Evolutionary conservation across 2,113 vertebrate species (phyloP), one percentile per base, ranked within the genome.

Genomic region (Paracanthobrama guichenoti): DNA sequence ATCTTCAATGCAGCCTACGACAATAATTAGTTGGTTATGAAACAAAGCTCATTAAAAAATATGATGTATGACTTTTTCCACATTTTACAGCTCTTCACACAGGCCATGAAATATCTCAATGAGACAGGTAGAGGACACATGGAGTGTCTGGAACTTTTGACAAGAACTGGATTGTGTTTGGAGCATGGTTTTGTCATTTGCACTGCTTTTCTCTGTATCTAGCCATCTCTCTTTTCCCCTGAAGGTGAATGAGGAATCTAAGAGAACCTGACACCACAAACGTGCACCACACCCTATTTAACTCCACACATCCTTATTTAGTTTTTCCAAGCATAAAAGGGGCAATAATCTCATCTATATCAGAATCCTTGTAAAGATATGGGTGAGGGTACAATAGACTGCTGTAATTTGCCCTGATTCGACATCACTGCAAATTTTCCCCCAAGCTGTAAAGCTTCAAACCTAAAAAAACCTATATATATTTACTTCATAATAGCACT

Each of bases 261-360:
- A 55, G 79, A 48, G 75, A 85, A 79, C 64, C 53, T 79, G 77
- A 87, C 28, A 83, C 48, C 76, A 50, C 60, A 48, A 46, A 74
- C 20, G 7, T 46, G 35, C 13, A 59, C 82, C 83, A 87, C 86
- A 83, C 86, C 86, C 74, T 79, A 59, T 82, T 62, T 82, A 85
- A 85, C 42, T 18, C 55, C 26, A 78, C 48, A 53, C 67, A 59
- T 78, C 75, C 78, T 79, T 44, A 57, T 85, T 82, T 85, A 57
- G 48, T 67, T 57, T 83, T 80, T 44, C 60, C 1, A 5, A 73
- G 26, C 44, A 24, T 64, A 24, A 24, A 50, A 44, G 60, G 26
- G 48, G 5, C 66, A 74, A 44, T 73, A 59, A 44, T 73, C 79
- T 44, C 59, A 18, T 12, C 42, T 71, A n/a, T 73, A 81, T 81